Conservation (phyloP, 2,113 vertebrate species). For the Sturnus vulgaris region DNA sequence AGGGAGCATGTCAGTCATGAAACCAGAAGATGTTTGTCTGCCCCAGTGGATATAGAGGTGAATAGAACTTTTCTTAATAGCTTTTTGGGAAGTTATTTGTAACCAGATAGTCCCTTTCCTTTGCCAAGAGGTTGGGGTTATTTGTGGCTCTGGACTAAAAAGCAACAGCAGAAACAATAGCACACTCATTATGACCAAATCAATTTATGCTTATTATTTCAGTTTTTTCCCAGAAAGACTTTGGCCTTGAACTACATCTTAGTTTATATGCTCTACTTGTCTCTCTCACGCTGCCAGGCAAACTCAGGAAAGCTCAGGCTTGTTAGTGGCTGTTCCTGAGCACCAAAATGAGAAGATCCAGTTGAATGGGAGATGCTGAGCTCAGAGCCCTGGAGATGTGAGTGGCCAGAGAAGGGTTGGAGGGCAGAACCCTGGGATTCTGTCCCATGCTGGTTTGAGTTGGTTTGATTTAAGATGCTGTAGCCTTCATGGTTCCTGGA, state of each 20-base stretch:
- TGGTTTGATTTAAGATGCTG: neutral
- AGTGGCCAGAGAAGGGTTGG: neutral
- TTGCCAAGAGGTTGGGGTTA: neutral
- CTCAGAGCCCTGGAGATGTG: neutral
- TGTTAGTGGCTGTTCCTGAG: neutral
- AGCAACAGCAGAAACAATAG: neutral
- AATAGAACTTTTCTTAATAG: neutral
- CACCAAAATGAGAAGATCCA: neutral
- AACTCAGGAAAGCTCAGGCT: neutral
- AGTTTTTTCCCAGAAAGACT: neutral
- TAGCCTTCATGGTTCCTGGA: accelerated
- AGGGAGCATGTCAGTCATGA: neutral
- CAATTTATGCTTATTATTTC: neutral
- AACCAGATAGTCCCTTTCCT: neutral
- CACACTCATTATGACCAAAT: accelerated
- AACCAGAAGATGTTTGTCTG: neutral
- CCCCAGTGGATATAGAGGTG: neutral
- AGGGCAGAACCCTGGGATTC: neutral
- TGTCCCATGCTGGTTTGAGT: neutral
- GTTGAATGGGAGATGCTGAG: neutral
- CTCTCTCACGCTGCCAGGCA: neutral
- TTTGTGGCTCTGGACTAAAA: neutral
- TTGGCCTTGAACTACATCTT: neutral
- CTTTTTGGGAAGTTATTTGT: neutral
- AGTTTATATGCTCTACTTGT: neutral